Conservation (phyloP, 2,113 vertebrate species). For the Orcinus orca region DNA sequence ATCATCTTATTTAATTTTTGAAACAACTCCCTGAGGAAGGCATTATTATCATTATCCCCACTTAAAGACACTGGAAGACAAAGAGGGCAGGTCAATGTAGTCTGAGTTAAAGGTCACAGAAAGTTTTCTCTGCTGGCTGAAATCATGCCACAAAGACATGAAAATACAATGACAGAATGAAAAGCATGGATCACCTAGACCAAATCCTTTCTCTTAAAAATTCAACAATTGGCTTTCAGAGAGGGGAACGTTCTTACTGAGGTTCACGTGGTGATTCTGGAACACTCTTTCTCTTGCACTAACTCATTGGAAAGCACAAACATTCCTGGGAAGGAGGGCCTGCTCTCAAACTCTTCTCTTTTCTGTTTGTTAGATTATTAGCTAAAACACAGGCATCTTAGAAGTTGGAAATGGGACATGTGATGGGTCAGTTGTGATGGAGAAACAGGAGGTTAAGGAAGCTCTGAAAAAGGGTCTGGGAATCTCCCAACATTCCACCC, state of each 20-base stretch:
- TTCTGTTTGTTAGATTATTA: neutral
- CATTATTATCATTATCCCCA: neutral
- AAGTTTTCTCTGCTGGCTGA: neutral
- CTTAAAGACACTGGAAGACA: neutral
- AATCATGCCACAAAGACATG: neutral
- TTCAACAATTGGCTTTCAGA: neutral
- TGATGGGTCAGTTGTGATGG: no score
- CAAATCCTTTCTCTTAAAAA: neutral
- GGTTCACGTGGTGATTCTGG: neutral
- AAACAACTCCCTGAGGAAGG: neutral
- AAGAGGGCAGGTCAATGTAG: neutral
- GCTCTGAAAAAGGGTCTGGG: neutral
- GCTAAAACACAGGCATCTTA: neutral
- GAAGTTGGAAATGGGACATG: neutral
- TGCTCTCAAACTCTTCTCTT: neutral
- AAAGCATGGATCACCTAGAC: neutral
- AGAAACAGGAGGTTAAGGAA: neutral
- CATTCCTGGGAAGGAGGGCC: neutral
- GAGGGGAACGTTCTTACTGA: neutral
- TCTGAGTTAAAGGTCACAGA: neutral
- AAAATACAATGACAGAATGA: neutral
- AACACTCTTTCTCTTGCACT: neutral
- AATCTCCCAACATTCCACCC: neutral
- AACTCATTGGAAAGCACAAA: neutral
- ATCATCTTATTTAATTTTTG: neutral